Conservation (phyloP, 2,888 invertebrate species). For the Hypomecis punctinalis region DNA sequence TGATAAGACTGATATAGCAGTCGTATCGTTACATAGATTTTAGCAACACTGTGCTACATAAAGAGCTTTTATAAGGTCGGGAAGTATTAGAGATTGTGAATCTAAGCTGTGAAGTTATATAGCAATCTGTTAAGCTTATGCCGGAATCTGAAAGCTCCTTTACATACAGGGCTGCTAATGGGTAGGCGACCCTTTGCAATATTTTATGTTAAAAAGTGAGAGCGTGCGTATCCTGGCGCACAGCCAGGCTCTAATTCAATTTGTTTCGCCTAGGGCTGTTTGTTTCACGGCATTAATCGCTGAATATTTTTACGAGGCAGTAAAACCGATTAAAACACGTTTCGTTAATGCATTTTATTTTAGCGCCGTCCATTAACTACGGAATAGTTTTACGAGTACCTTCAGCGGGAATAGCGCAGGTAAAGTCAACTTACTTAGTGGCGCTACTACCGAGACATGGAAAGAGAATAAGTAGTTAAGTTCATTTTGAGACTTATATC, state of each 20-base stretch:
- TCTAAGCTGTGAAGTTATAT: neutral
- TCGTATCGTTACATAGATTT: no score
- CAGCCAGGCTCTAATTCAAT: constrained; percentile 71
- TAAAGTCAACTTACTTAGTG: neutral
- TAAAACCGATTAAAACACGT: constrained; percentile 64
- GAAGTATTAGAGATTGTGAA: neutral
- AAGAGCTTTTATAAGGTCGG: neutral
- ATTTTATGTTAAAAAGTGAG: constrained; percentile 31
- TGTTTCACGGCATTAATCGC: constrained; percentile 52
- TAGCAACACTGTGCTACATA: no score
- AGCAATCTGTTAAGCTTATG: neutral
- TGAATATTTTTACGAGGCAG: constrained; percentile 59
- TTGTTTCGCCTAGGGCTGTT: constrained; percentile 58
- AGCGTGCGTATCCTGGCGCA: constrained; percentile 54
- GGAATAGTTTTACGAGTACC: constrained; percentile 29
- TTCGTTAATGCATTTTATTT: constrained; percentile 59
- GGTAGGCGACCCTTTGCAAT: constrained; percentile 24
- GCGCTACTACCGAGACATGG: no score
- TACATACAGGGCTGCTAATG: constrained; percentile 21
- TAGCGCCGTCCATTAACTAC: constrained; percentile 47
- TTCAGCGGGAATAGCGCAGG: constrained; percentile 17
- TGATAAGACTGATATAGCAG: no score
- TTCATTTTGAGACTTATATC: no score
- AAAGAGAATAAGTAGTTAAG: no score
- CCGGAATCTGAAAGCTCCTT: neutral